phyloP scores from a whole-genome alignment of 2,888 invertebrate species.

The Patella caerulea region DNA sequence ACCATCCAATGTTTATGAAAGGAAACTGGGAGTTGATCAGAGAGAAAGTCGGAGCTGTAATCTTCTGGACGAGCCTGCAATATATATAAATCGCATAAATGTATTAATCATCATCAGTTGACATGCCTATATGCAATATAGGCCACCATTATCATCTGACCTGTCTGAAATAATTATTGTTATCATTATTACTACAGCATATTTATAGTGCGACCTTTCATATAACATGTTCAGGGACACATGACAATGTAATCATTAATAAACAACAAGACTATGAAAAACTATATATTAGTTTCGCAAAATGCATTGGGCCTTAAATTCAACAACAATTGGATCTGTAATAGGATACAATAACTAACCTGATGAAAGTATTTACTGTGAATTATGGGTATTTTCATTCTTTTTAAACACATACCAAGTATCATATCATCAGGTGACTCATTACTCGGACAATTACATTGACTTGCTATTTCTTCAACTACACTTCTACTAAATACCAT shows the following conservation, averaged over 20 bases:
- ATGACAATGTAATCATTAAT: no score
- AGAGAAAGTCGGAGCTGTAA: slow-evolving; percentile 81
- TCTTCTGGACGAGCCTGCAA: slow-evolving; percentile 87
- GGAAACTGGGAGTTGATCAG: slow-evolving; percentile 84
- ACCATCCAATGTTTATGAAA: slow-evolving; percentile 94
- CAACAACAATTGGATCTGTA: neutral
- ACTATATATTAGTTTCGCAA: no score
- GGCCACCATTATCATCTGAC: no score
- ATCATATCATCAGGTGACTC: slow-evolving; percentile 93
- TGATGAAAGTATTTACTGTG: slow-evolving; percentile 91
- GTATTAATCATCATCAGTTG: neutral
- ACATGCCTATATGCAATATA: no score
- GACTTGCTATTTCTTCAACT: slow-evolving; percentile 74
- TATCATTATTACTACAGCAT: no score
- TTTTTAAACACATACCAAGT: slow-evolving; percentile 83
- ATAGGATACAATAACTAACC: slow-evolving; percentile 73
- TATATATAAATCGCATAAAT: slow-evolving; percentile 4
- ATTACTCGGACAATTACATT: slow-evolving; percentile 81
- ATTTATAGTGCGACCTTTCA: no score
- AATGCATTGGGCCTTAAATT: neutral
- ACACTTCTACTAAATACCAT: slow-evolving; percentile 82
- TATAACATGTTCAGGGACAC: no score
- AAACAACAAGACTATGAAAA: no score
- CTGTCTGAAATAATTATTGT: no score
- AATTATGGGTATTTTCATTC: slow-evolving; percentile 78